Evolutionary conservation across 2,113 vertebrate genomes (phyloP).

Genomic region (Artemisiospiza belli): DNA sequence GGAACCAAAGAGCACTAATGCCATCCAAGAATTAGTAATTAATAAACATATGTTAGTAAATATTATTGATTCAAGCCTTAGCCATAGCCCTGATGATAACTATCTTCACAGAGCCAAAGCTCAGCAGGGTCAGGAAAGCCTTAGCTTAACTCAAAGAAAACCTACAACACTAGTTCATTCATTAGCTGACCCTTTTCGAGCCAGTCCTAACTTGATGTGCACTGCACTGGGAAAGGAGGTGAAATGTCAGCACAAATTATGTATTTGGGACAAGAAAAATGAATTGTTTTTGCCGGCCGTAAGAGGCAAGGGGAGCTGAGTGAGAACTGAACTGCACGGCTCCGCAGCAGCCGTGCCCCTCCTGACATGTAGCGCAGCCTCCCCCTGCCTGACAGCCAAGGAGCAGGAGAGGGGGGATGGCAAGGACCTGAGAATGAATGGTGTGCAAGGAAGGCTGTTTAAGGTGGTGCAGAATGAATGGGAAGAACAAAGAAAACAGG

Average conservation of each 20-base stretch:
- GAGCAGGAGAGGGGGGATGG: background rate
- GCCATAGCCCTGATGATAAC: background rate
- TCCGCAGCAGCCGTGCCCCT: background rate
- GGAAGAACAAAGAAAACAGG: background rate
- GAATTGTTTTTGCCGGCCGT: background rate
- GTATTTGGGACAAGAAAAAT: background rate
- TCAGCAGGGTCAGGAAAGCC: background rate
- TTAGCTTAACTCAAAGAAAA: background rate
- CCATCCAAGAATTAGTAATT: background rate
- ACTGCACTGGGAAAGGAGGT: background rate
- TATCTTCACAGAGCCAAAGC: background rate
- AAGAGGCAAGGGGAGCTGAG: background rate
- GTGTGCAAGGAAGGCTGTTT: background rate
- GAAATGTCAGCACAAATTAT: background rate
- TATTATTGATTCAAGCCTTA: background rate
- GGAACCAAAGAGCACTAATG: background rate
- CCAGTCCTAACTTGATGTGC: background rate
- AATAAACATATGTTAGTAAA: background rate
- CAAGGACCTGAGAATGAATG: background rate
- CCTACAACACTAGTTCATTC: background rate
- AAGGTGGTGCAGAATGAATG: accelerated
- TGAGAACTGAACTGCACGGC: background rate
- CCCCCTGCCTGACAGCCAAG: background rate
- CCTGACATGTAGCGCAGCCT: background rate
- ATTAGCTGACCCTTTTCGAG: background rate